phyloP scores from a whole-genome alignment of 2,888 invertebrate species.

The Eristalinus aeneus region DNA sequence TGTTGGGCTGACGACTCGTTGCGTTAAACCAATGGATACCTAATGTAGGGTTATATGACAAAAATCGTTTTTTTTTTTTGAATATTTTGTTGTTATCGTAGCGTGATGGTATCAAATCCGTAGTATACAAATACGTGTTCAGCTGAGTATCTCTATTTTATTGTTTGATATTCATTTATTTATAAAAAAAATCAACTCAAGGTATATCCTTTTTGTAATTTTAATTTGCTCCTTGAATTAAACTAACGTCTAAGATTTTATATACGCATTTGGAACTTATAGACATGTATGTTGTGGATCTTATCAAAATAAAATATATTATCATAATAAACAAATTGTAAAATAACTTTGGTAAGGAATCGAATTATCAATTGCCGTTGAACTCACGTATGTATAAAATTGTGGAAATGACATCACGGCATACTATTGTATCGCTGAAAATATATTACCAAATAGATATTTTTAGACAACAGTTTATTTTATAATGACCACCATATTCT shows the following conservation, averaged over 20 bases:
- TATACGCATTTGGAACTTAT: too few relatives aligned
- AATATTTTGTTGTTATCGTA: constrained; percentile 40
- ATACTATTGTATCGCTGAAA: constrained; percentile 44
- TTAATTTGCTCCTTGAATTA: too few relatives aligned
- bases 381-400: constrained; percentile 44
- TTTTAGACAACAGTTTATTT: constrained; percentile 46
- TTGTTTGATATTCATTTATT: neutral
- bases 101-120: constrained; percentile 35
- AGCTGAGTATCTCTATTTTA: neutral
- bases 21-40: constrained; percentile 71
- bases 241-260: too few relatives aligned
- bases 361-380: too few relatives aligned
- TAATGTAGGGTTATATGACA: constrained; percentile 38
- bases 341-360: too few relatives aligned
- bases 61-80: constrained; percentile 39
- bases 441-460: constrained; percentile 44
- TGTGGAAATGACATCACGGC: constrained; percentile 61
- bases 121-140: neutral
- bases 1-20: constrained; percentile 74
- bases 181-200: neutral
- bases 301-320: too few relatives aligned
- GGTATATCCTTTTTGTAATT: too few relatives aligned
- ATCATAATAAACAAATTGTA: too few relatives aligned
- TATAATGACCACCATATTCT: constrained; percentile 31
- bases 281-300: too few relatives aligned